phyloP scores from a whole-genome alignment of 2,797 vertebrate genomes.

The Jordanella pulchra region DNA sequence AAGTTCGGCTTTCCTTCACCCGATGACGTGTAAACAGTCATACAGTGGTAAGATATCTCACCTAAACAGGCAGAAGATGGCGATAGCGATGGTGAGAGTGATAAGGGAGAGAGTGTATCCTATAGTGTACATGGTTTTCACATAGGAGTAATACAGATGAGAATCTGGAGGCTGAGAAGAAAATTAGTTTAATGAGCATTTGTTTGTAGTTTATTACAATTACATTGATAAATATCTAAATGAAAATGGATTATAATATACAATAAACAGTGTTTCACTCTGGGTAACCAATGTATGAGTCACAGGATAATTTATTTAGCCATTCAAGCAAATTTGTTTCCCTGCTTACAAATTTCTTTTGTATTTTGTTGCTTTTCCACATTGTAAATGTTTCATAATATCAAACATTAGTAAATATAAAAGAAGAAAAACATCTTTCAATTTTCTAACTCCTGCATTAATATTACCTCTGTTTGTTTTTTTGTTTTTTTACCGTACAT shows the following conservation, averaged over 20 bases:
- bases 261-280: not conserved
- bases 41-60: conserved; percentile 58
- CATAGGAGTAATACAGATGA: conserved; percentile 84
- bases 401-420: too few relatives aligned
- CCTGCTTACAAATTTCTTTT: not conserved
- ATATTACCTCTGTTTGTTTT: too few relatives aligned
- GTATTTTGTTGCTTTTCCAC: not conserved
- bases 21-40: not conserved
- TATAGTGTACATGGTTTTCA: conserved; percentile 90
- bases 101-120: conserved; percentile 89
- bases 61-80: conserved; percentile 87
- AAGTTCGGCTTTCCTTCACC: not conserved
- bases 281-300: too few relatives aligned
- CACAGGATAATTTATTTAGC: too few relatives aligned
- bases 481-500: too few relatives aligned
- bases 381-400: too few relatives aligned
- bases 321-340: not conserved
- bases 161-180: conserved; percentile 57
- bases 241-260: too few relatives aligned
- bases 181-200: not conserved
- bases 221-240: not conserved
- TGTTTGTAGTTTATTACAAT: not conserved
- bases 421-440: too few relatives aligned
- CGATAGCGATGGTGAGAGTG: conserved; percentile 84
- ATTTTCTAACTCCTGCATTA: too few relatives aligned